phyloP scores from a whole-genome alignment of 1,140 invertebrate genomes.

The Batillaria attramentaria region DNA sequence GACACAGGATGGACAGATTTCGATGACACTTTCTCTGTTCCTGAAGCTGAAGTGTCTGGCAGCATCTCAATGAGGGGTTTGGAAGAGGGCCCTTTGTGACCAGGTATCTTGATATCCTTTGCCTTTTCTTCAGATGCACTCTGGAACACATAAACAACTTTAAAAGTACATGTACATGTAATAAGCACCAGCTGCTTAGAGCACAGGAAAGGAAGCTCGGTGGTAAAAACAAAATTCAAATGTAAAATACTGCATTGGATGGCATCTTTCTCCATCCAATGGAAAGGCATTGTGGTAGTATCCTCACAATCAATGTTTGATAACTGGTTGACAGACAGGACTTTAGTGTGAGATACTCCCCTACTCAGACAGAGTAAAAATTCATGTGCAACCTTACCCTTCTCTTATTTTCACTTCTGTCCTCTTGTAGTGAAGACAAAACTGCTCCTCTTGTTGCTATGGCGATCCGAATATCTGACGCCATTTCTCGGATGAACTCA shows the following conservation, averaged over 20 bases:
- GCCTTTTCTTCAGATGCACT: neutral
- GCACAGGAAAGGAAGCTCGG: too few relatives aligned
- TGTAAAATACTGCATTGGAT: too few relatives aligned
- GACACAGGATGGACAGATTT: neutral
- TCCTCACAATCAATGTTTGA: too few relatives aligned
- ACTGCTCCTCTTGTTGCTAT: constrained; percentile 73
- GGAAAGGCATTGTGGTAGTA: too few relatives aligned
- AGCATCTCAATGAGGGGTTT: constrained; percentile 33
- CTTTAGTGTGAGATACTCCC: too few relatives aligned
- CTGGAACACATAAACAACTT: neutral
- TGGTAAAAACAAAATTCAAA: too few relatives aligned
- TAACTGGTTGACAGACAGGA: too few relatives aligned
- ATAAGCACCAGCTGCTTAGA: too few relatives aligned
- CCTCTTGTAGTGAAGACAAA: constrained; percentile 54
- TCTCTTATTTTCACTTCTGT: neutral
- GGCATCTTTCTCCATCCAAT: too few relatives aligned
- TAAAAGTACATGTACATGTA: neutral
- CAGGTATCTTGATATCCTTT: too few relatives aligned
- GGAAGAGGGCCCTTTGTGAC: neutral
- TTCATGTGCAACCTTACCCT: neutral
- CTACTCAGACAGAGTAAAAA: neutral
- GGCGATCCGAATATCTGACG: constrained; percentile 69
- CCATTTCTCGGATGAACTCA: constrained; percentile 64
- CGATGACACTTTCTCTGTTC: neutral
- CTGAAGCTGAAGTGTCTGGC: neutral